Base-by-base conservation (phyloP, 2,113 vertebrate species). In the Polyodon spathula region DNA sequence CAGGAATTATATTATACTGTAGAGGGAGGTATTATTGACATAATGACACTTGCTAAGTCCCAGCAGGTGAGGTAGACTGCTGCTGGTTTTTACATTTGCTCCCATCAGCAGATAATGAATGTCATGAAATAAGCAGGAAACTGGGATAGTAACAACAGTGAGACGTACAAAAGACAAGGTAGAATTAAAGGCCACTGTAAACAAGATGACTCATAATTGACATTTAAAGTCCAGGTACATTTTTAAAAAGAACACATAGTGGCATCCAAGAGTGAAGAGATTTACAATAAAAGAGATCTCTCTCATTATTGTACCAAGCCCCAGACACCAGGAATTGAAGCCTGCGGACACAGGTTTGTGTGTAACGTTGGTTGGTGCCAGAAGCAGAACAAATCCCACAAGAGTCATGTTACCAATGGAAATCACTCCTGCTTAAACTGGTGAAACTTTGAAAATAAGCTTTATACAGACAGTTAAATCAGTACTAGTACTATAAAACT, bases 401-500 rank as follows among this genome's bases (percentile, higher is more conserved):
- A 67, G 68, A 67, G 66, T 58, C 55, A 57, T 62, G 70, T 71
- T 74, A 69, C 37, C 63, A 64, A 65, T 68, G 62, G 63, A 69
- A 79, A 78, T 68, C 61, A 71, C 71, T 73, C 76, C 81, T 78
- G 79, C 79, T 80, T 76, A 63, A 74, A 63, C 69, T 67, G 64
- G 68, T 42, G 63, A 71, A 65, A 75, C 70, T 63, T 66, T 63
- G 64, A 59, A 54, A 27, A 27, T 1, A 27, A 27, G 27, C 27
- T 27, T 27, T 27, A 27, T 27, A 27, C 1, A 27, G 27, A 27
- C 27, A 27, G 27, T 27, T 27, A 27, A 27, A 27, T 27, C 27
- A 27, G 27, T 27, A 27, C 27, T 27, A 27, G 27, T 27, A 27
- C 27, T 27, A 27, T 27, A 27, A 27, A 27, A 27, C 3, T 27